phyloP scores from a whole-genome alignment of 2,888 invertebrate species.

The Bombylius major region DNA sequence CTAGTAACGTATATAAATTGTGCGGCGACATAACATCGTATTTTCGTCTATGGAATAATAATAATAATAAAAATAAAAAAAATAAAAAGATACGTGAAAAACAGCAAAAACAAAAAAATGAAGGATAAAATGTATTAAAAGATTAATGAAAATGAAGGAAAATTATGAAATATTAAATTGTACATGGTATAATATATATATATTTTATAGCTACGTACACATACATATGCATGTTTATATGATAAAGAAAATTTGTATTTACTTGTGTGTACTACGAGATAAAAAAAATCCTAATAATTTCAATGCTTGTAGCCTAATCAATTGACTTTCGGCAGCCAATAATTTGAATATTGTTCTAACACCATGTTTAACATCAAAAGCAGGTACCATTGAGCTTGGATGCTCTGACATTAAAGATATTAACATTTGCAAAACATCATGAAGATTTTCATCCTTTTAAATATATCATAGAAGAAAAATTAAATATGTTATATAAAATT shows the following conservation, averaged over 20 bases:
- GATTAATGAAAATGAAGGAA: too few species aligned
- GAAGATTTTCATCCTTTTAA: slow-evolving; percentile 81
- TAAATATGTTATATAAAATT: background rate
- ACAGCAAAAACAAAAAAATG: background rate
- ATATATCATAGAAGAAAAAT: slow-evolving; percentile 18
- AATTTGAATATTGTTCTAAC: slow-evolving; percentile 95
- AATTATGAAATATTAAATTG: too few species aligned
- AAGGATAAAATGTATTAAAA: background rate
- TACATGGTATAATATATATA: too few species aligned
- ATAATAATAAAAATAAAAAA: slow-evolving; percentile 5
- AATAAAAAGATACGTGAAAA: background rate
- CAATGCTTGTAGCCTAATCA: slow-evolving; percentile 88
- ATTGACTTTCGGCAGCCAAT: slow-evolving; percentile 87
- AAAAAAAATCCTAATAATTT: slow-evolving; percentile 96
- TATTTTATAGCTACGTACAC: too few species aligned
- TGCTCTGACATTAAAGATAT: slow-evolving; percentile 97
- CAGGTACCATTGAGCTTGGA: slow-evolving; percentile 97
- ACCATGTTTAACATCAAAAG: slow-evolving; percentile 95
- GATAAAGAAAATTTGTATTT: slow-evolving; percentile 27
- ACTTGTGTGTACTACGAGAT: slow-evolving; percentile 97
- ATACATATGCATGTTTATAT: too few species aligned
- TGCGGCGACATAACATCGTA: slow-evolving; percentile 98
- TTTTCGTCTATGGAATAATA: slow-evolving; percentile 58
- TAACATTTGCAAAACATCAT: slow-evolving; percentile 94
- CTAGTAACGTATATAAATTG: slow-evolving; percentile 93